Evolutionary conservation across 2,797 vertebrate species (phyloP), one percentile per base, ranked within the genome.

Genomic region (Numenius phaeopus): DNA sequence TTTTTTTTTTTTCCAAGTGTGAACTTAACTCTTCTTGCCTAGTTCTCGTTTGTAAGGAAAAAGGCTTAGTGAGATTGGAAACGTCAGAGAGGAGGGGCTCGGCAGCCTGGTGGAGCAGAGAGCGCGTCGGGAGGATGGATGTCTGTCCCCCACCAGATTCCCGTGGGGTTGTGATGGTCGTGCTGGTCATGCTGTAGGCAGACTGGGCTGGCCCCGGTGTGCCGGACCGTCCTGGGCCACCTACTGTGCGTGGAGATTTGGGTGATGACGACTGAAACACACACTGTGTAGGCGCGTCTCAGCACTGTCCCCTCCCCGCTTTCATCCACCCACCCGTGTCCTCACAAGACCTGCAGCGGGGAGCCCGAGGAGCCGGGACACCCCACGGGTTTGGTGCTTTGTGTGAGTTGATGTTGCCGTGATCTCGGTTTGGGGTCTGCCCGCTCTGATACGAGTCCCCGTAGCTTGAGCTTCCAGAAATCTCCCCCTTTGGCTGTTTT

Each of bases 1-100:
- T 54, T n/a, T n/a, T 62, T 27, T 55, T 54, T 57, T 92, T 59
- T 26, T 40, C 19, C 15, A 73, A 81, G 87, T 87, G 94, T 79
- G 84, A 95, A 93, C 66, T 93, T 95, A 47, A 47, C 0, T 94
- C 77, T 86, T 85, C 87, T 95, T 86, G 75, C 83, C 86, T 81
- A 20, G 66, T 91, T 57, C 85, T 49, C 3, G 1, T 81, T 79
- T 61, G 69, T 20, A 19, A 81, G 94, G 91, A 91, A 83, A 94
- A 86, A 88, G 82, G 70, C 54, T 96, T 58, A 65, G 90, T 24
- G 83, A 83, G 66, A 34, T 58, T 84, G 84, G 89, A 66, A 61
- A 75, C 3, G 1, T 67, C 71, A 69, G 87, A 47, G 78, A 70
- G 87, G 79, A 94, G 71, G 66, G 12, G 32, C 44, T 83, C 12